phyloP scores from a whole-genome alignment of 2,888 invertebrate genomes.

The Lysandra bellargus region DNA sequence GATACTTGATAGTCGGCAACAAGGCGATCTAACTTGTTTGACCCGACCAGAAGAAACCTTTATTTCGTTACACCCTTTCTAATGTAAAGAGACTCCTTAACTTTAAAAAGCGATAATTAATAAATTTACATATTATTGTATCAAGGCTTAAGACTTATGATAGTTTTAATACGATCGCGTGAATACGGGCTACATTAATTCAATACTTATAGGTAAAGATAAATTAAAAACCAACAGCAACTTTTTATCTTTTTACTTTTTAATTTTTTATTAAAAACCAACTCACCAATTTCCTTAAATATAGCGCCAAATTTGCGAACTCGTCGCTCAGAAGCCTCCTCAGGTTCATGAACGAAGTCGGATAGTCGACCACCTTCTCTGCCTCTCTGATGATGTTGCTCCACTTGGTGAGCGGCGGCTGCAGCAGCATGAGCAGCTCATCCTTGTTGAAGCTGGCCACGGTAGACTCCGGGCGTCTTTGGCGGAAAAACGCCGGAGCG shows the following conservation, averaged over 20 bases:
- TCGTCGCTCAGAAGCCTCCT: conserved; percentile 82
- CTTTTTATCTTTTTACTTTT: too few species aligned
- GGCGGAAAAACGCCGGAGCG: conserved; percentile 62
- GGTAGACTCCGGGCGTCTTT: conserved; percentile 71
- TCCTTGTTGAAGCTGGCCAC: conserved; percentile 73
- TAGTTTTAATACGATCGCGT: too few species aligned
- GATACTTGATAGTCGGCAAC: too few species aligned
- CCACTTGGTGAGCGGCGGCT: conserved; percentile 74
- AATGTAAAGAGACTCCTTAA: too few species aligned
- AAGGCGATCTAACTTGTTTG: too few species aligned
- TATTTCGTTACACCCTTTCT: too few species aligned
- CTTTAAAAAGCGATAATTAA: too few species aligned
- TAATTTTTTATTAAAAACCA: not conserved
- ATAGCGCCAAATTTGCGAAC: conserved; percentile 80
- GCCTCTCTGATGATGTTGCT: conserved; percentile 72
- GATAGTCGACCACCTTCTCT: conserved; percentile 78
- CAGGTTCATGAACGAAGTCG: conserved; percentile 81
- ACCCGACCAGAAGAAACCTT: too few species aligned
- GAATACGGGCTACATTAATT: too few species aligned
- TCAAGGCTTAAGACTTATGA: too few species aligned
- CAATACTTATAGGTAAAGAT: too few species aligned
- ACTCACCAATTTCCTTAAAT: conserved; percentile 76
- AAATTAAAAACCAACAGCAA: not conserved
- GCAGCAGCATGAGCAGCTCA: conserved; percentile 66
- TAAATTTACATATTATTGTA: too few species aligned